A percentile compares a stretch with the other conserved stretches of the same genome.
These are phyloP conservation scores for Tolypeutes matacus DNA, from an alignment of 2,797 vertebrate genomes.

Conservation along the genomic window DNA sequence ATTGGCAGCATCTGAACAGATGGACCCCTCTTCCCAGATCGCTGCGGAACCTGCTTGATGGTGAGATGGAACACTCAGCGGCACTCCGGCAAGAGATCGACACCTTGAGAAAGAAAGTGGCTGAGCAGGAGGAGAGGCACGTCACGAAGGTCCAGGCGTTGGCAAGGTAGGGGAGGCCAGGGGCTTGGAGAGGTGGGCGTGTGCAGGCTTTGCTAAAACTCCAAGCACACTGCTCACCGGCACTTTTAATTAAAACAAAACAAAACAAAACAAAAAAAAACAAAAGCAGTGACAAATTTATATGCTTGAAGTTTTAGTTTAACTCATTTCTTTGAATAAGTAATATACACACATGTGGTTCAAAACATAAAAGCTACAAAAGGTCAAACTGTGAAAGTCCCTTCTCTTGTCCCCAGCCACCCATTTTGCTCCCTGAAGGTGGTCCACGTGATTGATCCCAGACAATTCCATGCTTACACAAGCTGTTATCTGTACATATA, in stretches of 20 bases:
- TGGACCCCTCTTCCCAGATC: conserved; percentile 89
- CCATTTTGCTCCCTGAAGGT: not conserved
- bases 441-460: fast-evolving
- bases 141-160: conserved; percentile 94
- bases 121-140: conserved; percentile 96
- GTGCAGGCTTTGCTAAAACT: not conserved
- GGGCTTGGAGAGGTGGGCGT: not conserved
- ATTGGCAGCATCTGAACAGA: conserved; percentile 21
- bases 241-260: not conserved
- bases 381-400: not conserved
- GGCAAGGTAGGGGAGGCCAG: conserved; percentile 90
- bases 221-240: not conserved
- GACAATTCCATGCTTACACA: fast-evolving
- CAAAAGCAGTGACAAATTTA: not conserved
- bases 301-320: conserved; percentile 21
- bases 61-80: conserved; percentile 98
- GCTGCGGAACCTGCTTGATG: conserved; percentile 95
- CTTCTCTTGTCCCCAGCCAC: not conserved
- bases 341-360: not conserved
- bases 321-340: not conserved
- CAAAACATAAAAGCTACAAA: not conserved
- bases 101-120: conserved; percentile 91
- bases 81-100: conserved; percentile 95
- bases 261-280: too few species aligned
- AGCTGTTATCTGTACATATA: fast-evolving